These are phyloP conservation scores for Sitophilus oryzae DNA, from an alignment of 1,140 invertebrate species.

Conservation along the genomic window DNA sequence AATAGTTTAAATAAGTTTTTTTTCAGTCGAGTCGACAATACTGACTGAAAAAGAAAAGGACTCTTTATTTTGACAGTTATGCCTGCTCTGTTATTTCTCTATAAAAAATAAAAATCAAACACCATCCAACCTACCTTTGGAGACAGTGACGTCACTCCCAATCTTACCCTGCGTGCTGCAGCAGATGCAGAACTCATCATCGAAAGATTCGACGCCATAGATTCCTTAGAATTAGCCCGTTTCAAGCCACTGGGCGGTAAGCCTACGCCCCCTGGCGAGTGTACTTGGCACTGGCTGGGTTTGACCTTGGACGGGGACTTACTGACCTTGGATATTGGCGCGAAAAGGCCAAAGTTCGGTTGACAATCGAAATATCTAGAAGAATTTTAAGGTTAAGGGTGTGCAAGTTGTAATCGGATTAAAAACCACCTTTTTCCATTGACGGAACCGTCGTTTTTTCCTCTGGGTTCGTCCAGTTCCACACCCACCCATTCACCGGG, in stretches of 20 bases:
- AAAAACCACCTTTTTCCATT: slow-evolving; percentile 80
- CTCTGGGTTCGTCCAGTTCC: slow-evolving; percentile 86
- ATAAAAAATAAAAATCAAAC: neutral
- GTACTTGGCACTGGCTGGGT: slow-evolving; percentile 57
- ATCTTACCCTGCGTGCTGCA: slow-evolving; percentile 53
- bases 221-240: slow-evolving; percentile 77
- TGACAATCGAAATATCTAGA: slow-evolving; percentile 91
- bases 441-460: slow-evolving; percentile 95
- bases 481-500: slow-evolving; percentile 91
- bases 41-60: too few species aligned
- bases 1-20: too few species aligned
- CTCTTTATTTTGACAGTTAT: too few species aligned
- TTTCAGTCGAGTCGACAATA: too few species aligned
- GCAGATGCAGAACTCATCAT: slow-evolving; percentile 58
- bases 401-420: too few species aligned
- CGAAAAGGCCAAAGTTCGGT: slow-evolving; percentile 87
- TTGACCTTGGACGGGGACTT: slow-evolving; percentile 71
- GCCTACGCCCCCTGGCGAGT: slow-evolving; percentile 51
- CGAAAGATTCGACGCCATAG: slow-evolving; percentile 70
- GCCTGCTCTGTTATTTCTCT: too few species aligned
- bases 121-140: slow-evolving; percentile 57
- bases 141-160: slow-evolving; percentile 63
- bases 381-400: too few species aligned
- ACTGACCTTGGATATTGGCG: slow-evolving; percentile 80
- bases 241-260: slow-evolving; percentile 53